These are phyloP conservation scores for Eufriesea mexicana DNA, from an alignment of 1,140 invertebrate genomes.

Conservation along the genomic window DNA sequence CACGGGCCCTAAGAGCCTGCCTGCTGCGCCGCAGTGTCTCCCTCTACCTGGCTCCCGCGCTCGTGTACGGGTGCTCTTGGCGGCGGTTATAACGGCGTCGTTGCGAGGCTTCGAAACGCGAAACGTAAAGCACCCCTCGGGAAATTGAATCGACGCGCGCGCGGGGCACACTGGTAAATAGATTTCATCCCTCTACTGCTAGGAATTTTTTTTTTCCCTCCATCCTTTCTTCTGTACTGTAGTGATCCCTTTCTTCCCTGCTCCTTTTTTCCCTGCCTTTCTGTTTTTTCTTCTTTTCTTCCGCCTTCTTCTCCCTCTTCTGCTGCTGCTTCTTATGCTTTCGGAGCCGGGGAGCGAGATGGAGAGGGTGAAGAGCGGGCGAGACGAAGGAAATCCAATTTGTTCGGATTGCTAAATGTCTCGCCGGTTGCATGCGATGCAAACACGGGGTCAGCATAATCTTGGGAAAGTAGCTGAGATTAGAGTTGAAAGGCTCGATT, in stretches of 20 bases:
- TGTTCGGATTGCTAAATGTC: conserved; percentile 51
- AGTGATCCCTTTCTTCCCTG: not conserved
- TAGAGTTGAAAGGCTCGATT: conserved; percentile 40
- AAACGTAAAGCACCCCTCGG: conserved; percentile 57
- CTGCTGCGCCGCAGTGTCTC: too few species aligned
- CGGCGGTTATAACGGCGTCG: conserved; percentile 57
- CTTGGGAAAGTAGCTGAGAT: conserved; percentile 38
- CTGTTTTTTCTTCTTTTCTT: too few species aligned
- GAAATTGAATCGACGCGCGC: conserved; percentile 63
- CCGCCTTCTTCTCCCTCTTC: too few species aligned
- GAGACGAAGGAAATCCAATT: conserved; percentile 47
- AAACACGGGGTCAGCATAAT: conserved; percentile 46
- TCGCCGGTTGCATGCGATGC: conserved; percentile 42
- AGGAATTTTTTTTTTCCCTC: not conserved
- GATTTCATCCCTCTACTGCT: conserved; percentile 48
- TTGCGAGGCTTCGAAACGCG: conserved; percentile 55
- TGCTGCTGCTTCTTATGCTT: too few species aligned
- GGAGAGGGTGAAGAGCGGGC: not conserved
- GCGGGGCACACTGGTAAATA: conserved; percentile 52
- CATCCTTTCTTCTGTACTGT: not conserved
- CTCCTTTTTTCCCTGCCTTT: too few species aligned
- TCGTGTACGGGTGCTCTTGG: too few species aligned
- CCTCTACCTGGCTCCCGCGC: not conserved
- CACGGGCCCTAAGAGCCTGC: too few species aligned
- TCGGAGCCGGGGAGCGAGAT: too few species aligned